Base-by-base conservation (phyloP, 2,797 vertebrate genomes). In the Gila robusta region DNA sequence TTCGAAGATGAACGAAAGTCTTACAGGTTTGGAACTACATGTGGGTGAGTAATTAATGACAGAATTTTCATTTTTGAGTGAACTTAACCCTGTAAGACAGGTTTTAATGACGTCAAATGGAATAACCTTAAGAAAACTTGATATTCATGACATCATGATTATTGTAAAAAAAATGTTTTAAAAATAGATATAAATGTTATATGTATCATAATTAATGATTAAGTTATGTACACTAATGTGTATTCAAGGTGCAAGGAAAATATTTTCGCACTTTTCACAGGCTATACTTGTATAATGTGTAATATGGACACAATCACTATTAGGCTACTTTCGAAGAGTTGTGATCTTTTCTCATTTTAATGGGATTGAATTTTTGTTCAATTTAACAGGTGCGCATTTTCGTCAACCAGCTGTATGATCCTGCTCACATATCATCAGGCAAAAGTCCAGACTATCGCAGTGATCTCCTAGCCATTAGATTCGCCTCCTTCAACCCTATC, bases 401-500 rank as follows among this genome's bases (percentile, higher is more conserved):
- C 37, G 92, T 95, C 0, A 96, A 96, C 90, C 96, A 96, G 89
- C 83, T 96, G 0, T 93, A 95, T 5, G 96, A 91, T n/a, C 94
- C 96, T 12, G 87, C 92, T 1, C 91, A 94, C 16, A 92, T 96
- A 9, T 94, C 93, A 23, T 94, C 94, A 0, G 96, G 95, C 1
- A 91, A 91, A 28, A 90, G 89, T 39, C 94, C 94, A 0, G 94
- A 96, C 84, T 93, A 95, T 81, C 69, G 90, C 5, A 93, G 94
- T 79, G 96, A 96, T 90, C 81, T 96, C 39, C 3, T 95, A 82
- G 96, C 95, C 1, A 96, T 96, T 87, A 95, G 96, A 77, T 96
- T 96, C 64, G 96, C 96, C n/a, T 96, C 96, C 0, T 96, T 96
- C 85, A 96, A 96, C 90, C 96, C 96, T 21, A 96, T 96, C 28